Conservation (phyloP, 2,113 vertebrate genomes). For the Orthonyx spaldingii region DNA sequence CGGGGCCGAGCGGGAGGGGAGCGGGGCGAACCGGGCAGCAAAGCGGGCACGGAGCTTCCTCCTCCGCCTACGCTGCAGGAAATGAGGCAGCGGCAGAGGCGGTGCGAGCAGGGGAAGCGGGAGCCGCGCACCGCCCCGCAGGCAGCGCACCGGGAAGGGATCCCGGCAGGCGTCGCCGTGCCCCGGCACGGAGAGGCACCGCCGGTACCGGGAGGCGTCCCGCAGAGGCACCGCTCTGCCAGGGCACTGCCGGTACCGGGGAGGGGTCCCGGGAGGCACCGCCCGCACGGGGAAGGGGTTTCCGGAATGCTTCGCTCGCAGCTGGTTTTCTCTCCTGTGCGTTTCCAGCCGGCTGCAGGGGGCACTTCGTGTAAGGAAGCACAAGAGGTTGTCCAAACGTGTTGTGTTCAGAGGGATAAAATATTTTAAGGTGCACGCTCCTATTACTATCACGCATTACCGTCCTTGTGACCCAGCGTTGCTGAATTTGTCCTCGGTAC, state of each 20-base stretch:
- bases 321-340: not conserved
- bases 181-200: not conserved
- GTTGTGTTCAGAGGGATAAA: no score
- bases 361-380: not conserved
- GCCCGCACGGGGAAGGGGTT: fast-evolving
- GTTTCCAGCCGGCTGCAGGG: fast-evolving
- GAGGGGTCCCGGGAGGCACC: not conserved
- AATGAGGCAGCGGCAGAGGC: slow-evolving; percentile 47
- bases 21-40: not conserved
- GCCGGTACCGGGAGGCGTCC: not conserved
- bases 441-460: fast-evolving
- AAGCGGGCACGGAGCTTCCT: not conserved
- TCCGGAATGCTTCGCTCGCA: not conserved
- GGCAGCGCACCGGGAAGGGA: not conserved
- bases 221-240: not conserved
- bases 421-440: fast-evolving
- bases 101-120: slow-evolving; percentile 4
- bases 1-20: not conserved
- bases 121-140: not conserved
- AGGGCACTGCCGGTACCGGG: no score
- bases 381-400: fast-evolving
- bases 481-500: not conserved
- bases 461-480: not conserved
- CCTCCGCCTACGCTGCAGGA: slow-evolving; percentile 27
- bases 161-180: not conserved